Percentiles rank a stretch among this genome's conserved stretches.
Conservation (phyloP, 2,797 vertebrate species). For the Manis pentadactyla region DNA sequence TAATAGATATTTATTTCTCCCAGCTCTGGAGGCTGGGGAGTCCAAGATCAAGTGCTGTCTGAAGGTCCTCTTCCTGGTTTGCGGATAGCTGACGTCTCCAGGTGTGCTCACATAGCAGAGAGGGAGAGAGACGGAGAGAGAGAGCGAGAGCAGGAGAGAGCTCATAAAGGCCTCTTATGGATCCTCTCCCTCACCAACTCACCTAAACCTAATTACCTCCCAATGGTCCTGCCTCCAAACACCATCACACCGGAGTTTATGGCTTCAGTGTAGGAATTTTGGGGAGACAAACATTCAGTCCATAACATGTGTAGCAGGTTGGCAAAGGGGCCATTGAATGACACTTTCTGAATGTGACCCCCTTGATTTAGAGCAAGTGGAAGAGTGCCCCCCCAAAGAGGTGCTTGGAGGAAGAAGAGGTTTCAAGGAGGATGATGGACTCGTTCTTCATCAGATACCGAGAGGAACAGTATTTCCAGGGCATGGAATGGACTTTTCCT, state of each 20-base stretch:
- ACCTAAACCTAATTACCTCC: not conserved
- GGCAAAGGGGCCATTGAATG: not conserved
- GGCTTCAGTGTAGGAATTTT: not conserved
- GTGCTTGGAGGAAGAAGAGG: not conserved
- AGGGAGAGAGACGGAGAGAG: not conserved
- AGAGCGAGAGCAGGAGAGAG: no score
- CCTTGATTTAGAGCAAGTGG: not conserved
- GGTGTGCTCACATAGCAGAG: not conserved
- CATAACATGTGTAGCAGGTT: rapidly evolving
- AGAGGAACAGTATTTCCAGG: not conserved
- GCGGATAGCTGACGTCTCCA: not conserved
- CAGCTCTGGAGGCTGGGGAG: not conserved
- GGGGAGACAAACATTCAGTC: not conserved
- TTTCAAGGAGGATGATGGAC: not conserved
- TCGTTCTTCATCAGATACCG: not conserved
- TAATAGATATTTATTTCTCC: not conserved
- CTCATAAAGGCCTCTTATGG: no score
- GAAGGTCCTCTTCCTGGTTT: not conserved
- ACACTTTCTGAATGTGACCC: not conserved
- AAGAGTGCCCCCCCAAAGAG: not conserved
- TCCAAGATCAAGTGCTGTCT: not conserved
- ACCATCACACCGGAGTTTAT: not conserved
- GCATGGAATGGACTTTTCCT: not conserved
- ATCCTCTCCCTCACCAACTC: not conserved
- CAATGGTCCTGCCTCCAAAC: not conserved